Conservation (phyloP, 2,113 vertebrate species). For the Abramis brama region DNA sequence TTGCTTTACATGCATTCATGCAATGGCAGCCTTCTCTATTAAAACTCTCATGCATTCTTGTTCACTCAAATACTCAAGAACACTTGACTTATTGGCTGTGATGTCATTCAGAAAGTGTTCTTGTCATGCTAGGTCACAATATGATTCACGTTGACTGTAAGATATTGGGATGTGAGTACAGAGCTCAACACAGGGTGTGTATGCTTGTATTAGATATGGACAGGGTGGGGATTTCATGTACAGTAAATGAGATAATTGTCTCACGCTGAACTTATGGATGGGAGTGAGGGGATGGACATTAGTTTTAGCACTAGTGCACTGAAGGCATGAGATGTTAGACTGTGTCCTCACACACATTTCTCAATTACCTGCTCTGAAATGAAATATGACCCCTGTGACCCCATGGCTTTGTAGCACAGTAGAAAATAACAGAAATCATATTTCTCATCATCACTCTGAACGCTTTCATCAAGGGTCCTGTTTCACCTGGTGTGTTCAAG, state of each 20-base stretch:
- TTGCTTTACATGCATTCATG: background rate
- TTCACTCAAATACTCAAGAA: background rate
- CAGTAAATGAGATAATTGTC: background rate
- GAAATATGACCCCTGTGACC: background rate
- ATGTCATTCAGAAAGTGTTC: background rate
- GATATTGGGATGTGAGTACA: background rate
- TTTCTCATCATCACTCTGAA: background rate
- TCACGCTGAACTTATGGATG: background rate
- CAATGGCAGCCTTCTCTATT: background rate
- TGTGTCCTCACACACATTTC: background rate
- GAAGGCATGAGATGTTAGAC: background rate
- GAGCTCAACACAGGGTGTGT: background rate
- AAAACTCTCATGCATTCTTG: background rate
- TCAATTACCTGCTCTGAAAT: constrained; percentile 19
- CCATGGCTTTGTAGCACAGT: background rate
- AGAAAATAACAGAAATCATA: background rate
- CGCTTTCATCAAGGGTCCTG: background rate
- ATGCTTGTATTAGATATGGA: background rate
- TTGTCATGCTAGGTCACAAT: background rate
- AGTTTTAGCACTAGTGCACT: background rate
- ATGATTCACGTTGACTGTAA: background rate
- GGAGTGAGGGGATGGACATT: background rate
- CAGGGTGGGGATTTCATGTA: background rate
- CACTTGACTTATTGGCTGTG: background rate
- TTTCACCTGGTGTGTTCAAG: background rate